These are phyloP conservation scores for Remorina albescens DNA, from an alignment of 2,797 vertebrate genomes.

Conservation along the genomic window DNA sequence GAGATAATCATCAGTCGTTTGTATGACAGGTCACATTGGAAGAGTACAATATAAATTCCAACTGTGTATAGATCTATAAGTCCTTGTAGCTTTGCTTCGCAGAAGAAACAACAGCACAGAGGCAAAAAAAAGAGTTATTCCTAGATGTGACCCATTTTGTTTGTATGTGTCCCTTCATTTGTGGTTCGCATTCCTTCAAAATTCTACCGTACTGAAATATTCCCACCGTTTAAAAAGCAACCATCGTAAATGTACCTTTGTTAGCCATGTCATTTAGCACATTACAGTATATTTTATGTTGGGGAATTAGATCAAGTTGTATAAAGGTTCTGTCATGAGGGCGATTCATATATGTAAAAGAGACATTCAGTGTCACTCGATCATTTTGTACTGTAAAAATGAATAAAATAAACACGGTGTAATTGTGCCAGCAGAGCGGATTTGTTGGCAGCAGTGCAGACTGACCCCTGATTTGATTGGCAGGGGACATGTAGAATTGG, in stretches of 20 bases:
- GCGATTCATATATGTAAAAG: not conserved
- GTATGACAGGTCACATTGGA: slow-evolving; percentile 63
- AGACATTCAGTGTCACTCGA: not conserved
- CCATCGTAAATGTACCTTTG: not conserved
- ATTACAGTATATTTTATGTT: not conserved
- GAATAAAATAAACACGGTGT: slow-evolving; percentile 24
- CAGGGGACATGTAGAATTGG: not conserved
- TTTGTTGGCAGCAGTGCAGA: slow-evolving; percentile 32
- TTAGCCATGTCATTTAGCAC: not conserved
- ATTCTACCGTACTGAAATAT: not conserved
- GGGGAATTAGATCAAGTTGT: not conserved
- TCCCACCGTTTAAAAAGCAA: not conserved
- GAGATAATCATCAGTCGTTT: slow-evolving; percentile 55
- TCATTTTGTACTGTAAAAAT: slow-evolving; percentile 18
- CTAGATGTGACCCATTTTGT: not conserved
- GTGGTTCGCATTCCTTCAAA: not conserved
- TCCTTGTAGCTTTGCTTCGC: slow-evolving; percentile 4
- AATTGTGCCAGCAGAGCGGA: slow-evolving; percentile 19
- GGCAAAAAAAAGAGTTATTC: slow-evolving; percentile 12
- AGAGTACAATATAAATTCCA: slow-evolving; percentile 51
- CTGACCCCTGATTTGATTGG: slow-evolving; percentile 14
- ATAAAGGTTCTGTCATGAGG: not conserved
- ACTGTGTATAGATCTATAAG: slow-evolving; percentile 2
- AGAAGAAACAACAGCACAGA: slow-evolving; percentile 1
- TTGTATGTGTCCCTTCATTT: not conserved